Evolutionary conservation across 2,113 vertebrate genomes (phyloP).

Genomic region (Sitta europaea): DNA sequence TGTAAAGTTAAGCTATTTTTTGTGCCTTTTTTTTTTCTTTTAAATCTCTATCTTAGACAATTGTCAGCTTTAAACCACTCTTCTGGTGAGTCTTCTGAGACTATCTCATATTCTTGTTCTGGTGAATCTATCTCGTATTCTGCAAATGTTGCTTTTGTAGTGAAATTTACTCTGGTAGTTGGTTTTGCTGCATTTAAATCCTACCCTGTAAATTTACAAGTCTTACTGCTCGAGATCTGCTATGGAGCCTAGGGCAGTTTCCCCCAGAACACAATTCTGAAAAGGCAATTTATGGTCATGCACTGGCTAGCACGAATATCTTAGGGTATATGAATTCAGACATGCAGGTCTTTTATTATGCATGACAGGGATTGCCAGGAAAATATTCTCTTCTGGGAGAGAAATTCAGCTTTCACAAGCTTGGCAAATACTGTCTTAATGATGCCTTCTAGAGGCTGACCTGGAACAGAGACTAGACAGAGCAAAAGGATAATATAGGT

Average conservation of each 20-base stretch:
- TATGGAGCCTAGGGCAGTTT: background rate
- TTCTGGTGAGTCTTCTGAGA: background rate
- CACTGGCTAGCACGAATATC: background rate
- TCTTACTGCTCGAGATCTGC: background rate
- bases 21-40: background rate
- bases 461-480: too few relatives aligned
- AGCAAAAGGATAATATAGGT: too few relatives aligned
- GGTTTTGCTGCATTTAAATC: background rate
- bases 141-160: background rate
- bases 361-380: background rate
- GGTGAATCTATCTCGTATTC: background rate
- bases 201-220: background rate
- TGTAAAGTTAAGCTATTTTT: background rate
- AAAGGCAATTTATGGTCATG: background rate
- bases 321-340: background rate
- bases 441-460: too few relatives aligned
- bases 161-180: background rate
- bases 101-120: background rate
- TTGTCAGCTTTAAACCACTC: background rate
- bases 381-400: background rate
- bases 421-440: background rate
- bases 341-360: rapidly evolving
- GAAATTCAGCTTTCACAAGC: background rate
- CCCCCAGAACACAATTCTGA: background rate
- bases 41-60: background rate